Evolutionary conservation across 2,888 invertebrate genomes (phyloP), one percentile per base, ranked within the genome.

Genomic region (Cephus rjabovi): DNA sequence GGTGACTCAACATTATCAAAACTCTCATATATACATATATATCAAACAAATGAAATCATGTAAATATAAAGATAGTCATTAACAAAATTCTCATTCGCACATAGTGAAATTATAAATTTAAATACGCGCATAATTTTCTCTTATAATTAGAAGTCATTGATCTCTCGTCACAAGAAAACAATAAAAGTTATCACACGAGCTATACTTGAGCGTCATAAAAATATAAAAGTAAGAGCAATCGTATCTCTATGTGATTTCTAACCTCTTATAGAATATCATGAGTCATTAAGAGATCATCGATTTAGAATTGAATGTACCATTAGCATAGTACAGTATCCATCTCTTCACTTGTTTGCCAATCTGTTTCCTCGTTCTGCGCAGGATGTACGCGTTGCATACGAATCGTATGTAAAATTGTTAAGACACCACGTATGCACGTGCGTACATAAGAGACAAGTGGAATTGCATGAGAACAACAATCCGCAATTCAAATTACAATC

Each of bases 311-410:
- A 79, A 78, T 71, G 77, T 78, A 79, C 78, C 79, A 83, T 82
- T 83, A 83, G 83, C 83, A 82, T 81, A 83, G 81, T 80, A 83
- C 80, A 81, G 83, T 56, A 56, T 56, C 23, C 23, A 9, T 56
- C 56, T 56, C 56, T 56, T 56, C 9, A 23, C 56, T 56, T 23
- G 23, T 56, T 56, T 56, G 56, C 56, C 56, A 56, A 56, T 56
- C 56, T 56, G 56, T 56, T 56, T 23, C 56, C 56, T 56, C 9
- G 56, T 56, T 56, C 56, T 23, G 9, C 23, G 23, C 56, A 56
- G 56, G 56, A 56, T 23, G 23, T 56, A 56, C 9, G 56, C 23
- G 56, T 56, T 56, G 56, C 56, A 56, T 56, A 56, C 56, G 56
- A 56, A 56, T 6, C 56, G 56, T 56, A 56, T 56, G 56, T 56